Conservation (phyloP, 2,888 invertebrate genomes). For the Leuctra nigra region DNA sequence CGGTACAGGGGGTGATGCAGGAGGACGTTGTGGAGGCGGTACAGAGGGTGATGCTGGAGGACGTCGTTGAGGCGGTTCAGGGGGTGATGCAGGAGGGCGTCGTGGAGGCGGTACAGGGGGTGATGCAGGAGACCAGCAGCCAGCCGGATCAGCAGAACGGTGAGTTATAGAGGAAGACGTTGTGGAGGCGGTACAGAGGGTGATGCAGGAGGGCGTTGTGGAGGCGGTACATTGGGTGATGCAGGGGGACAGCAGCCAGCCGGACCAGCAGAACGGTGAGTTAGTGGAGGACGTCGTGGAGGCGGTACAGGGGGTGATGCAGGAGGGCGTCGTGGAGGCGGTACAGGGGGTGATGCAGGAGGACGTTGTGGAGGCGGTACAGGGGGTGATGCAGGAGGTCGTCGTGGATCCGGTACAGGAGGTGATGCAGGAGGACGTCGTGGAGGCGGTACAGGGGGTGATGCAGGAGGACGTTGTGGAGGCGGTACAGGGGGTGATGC, state of each 20-base stretch:
- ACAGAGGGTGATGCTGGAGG: slow-evolving; percentile 35
- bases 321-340: no score
- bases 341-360: no score
- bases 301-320: slow-evolving; percentile 12
- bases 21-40: no score
- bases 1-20: no score
- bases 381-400: slow-evolving; percentile 35
- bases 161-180: no score
- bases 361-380: no score
- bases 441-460: slow-evolving; percentile 31
- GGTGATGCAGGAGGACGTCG: slow-evolving; percentile 14
- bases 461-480: slow-evolving; percentile 30
- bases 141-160: slow-evolving; percentile 34
- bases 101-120: slow-evolving; percentile 31
- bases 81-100: slow-evolving; percentile 13
- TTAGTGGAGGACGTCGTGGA: slow-evolving; percentile 31
- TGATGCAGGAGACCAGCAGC: slow-evolving; percentile 33
- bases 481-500: slow-evolving; percentile 12
- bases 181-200: no score
- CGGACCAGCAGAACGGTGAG: no score
- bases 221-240: no score
- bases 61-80: neutral
- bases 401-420: neutral
- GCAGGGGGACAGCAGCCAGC: no score
- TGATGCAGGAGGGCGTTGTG: no score